Conservation (phyloP, 2,113 vertebrate species). For the Cavia aperea region DNA sequence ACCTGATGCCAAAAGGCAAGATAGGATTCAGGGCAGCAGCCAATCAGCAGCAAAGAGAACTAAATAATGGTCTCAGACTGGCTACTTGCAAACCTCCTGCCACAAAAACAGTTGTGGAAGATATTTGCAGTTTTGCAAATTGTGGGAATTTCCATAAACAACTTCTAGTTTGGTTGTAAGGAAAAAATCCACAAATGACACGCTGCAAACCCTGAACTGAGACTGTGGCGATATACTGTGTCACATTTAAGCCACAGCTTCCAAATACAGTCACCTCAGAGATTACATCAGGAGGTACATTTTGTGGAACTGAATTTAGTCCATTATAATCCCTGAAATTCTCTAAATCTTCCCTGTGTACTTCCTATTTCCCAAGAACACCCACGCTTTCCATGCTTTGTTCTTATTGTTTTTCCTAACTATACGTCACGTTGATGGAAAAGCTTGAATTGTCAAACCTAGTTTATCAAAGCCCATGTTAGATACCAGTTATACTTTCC, state of each 20-base stretch:
- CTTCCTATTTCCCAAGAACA: not conserved
- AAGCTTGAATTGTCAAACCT: not conserved
- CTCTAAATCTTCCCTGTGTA: not conserved
- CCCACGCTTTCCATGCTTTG: not conserved
- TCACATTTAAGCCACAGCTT: not conserved
- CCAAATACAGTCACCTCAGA: not conserved
- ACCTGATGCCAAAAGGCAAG: not conserved
- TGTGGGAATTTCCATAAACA: not conserved
- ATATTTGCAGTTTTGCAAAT: not conserved
- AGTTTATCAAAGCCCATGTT: not conserved
- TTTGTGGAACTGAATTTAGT: not conserved
- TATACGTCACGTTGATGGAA: not conserved
- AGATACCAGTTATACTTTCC: not conserved
- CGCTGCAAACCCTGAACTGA: not conserved
- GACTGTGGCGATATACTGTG: fast-evolving
- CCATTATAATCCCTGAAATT: not conserved
- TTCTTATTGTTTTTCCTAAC: not conserved
- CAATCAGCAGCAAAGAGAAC: not conserved
- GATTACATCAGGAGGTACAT: not conserved
- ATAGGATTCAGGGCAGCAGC: not conserved
- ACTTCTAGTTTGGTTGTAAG: not conserved
- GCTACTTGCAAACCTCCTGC: not conserved
- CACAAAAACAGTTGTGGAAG: not conserved
- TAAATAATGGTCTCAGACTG: not conserved
- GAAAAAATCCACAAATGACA: not conserved